Evolutionary conservation across 1,140 invertebrate species (phyloP), one percentile per base, ranked within the genome.

Genomic region (Apocrypta bakeri): DNA sequence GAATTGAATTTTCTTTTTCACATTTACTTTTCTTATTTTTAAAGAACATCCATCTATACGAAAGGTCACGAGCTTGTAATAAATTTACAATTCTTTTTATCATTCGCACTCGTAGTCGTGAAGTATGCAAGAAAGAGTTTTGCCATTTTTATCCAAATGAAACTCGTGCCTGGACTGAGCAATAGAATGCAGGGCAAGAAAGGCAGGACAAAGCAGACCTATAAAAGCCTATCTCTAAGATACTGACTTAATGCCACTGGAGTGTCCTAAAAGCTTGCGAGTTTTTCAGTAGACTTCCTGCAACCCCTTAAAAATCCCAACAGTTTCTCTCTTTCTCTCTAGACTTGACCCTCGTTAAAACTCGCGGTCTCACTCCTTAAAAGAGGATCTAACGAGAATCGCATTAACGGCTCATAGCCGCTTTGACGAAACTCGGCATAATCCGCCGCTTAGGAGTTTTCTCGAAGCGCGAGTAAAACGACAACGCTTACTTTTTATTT

Each of bases 171-270:
- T 0, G 27, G 74, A 77, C 31, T 66, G 33, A 31, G 61, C 31
- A n/a, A 77, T 77, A n/a, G 6, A 24, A n/a, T n/a, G n/a, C n/a
- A n/a, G n/a, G n/a, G n/a, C n/a, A n/a, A n/a, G n/a, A 24, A 77
- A 64, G 31, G 31, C 33, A 66, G 61, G 29, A 27, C 56, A 31
- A 66, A 63, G n/a, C 21, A 48, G 29, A 77, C 31, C 40, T 42
- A 40, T 75, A 75, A 74, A 14, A 74, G 27, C 29, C 74, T 33
- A 76, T 48, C 56, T 76, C 56, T 61, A 37, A 76, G 37, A 61
- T 61, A 27, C 61, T 66, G 56, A 24, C 56, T 63, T 64, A 63
- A 64, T n/a, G 48, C 48, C 21, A 17, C 25, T 25, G 24, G 4
- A 9, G 33, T 1, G 37, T 42, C 37, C 21, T n/a, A 27, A 66